Conservation (phyloP, 2,888 invertebrate genomes). For the Rambutsinella grinnellia region DNA sequence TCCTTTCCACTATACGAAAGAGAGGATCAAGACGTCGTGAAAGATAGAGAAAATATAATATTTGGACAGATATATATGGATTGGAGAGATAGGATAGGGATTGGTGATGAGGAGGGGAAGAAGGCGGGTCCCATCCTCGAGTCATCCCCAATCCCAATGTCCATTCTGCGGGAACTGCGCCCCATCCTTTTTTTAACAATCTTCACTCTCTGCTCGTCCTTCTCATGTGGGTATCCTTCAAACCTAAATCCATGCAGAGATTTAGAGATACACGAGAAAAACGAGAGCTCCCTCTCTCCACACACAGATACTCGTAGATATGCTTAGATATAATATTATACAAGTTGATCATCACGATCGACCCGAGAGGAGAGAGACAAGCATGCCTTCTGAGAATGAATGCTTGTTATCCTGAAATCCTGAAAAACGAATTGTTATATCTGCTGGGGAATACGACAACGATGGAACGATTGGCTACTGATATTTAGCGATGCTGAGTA, state of each 20-base stretch:
- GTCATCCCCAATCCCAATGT: slow-evolving; percentile 64
- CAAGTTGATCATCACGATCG: slow-evolving; percentile 36
- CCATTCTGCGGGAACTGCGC: slow-evolving; percentile 57
- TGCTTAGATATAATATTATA: slow-evolving; percentile 20
- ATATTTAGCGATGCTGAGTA: slow-evolving; percentile 29
- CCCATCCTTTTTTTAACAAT: slow-evolving; percentile 55
- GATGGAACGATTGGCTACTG: neutral
- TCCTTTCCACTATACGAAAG: too few relatives aligned
- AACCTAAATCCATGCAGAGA: slow-evolving; percentile 16
- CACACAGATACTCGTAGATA: too few relatives aligned
- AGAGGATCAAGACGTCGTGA: slow-evolving; percentile 42
- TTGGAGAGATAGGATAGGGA: slow-evolving; percentile 57
- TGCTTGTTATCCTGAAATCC: slow-evolving; percentile 2
- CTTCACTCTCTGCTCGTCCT: slow-evolving; percentile 42
- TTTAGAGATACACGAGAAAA: slow-evolving; percentile 18
- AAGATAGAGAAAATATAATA: slow-evolving; percentile 48
- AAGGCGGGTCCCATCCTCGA: slow-evolving; percentile 61
- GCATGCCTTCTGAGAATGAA: too few relatives aligned
- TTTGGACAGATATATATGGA: slow-evolving; percentile 49
- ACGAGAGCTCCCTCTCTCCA: too few relatives aligned
- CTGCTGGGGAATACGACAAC: too few relatives aligned
- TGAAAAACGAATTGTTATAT: too few relatives aligned
- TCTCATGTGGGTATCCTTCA: slow-evolving; percentile 27
- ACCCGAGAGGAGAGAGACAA: slow-evolving; percentile 32
- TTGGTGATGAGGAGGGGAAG: slow-evolving; percentile 61